Conservation (phyloP, 1,140 invertebrate species). For the Tetragonula clypearis region DNA sequence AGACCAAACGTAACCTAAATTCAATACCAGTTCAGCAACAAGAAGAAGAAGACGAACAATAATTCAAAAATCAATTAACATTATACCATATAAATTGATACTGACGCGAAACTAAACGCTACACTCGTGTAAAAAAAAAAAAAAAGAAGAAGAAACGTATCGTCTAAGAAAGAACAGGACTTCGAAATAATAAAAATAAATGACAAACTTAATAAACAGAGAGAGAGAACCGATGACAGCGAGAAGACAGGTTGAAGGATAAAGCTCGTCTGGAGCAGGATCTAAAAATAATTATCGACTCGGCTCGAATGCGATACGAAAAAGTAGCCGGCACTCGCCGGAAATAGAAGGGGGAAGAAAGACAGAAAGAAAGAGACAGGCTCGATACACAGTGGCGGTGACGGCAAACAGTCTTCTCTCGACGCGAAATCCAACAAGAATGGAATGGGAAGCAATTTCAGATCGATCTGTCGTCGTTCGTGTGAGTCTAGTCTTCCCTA, state of each 20-base stretch:
- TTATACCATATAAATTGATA: no score
- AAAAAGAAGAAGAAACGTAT: not conserved
- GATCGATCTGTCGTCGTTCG: conserved; percentile 29
- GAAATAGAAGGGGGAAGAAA: conserved; percentile 1
- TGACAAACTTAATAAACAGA: not conserved
- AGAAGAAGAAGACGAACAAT: no score
- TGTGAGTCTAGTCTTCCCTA: not conserved
- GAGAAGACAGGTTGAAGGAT: not conserved
- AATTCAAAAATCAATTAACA: no score
- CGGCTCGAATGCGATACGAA: not conserved
- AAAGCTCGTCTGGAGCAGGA: not conserved
- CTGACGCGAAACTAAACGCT: not conserved
- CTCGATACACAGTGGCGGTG: not conserved
- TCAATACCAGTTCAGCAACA: no score
- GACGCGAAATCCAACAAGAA: not conserved
- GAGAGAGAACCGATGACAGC: fast-evolving
- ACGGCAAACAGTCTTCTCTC: conserved; percentile 6
- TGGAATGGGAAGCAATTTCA: conserved; percentile 14
- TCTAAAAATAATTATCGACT: conserved; percentile 9
- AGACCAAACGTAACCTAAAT: no score
- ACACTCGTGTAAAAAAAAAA: not conserved
- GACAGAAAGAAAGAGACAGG: not conserved
- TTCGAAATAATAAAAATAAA: not conserved
- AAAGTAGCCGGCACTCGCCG: not conserved
- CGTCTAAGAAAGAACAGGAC: not conserved